Evolutionary conservation across 2,797 vertebrate genomes (phyloP), one percentile per base, ranked within the genome.

Genomic region (Vireo griseus): DNA sequence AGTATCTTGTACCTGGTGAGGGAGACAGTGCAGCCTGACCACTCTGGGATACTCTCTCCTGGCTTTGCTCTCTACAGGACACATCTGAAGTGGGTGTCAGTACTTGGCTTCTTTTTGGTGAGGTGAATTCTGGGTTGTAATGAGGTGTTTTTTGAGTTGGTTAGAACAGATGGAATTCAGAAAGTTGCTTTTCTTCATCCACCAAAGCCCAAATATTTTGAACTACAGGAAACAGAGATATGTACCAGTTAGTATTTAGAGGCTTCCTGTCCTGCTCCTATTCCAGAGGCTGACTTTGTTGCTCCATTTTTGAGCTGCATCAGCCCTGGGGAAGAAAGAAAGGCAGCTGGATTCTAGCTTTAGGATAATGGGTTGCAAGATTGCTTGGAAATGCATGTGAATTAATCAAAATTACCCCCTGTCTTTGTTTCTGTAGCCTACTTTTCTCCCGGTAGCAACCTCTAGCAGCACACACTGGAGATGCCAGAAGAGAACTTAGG

Each of bases 371-470:
- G 9, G 17, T 87, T 91, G 52, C 42, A 77, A 37, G 40, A 54
- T 83, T 78, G 33, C 63, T 62, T 4, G 4, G 72, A 89, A 92
- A 87, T 80, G 21, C 16, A 21, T 42, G 21, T 66, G 29, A 78
- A 92, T 91, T 77, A 85, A 85, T 82, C n/a, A 93, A 78, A 91
- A 84, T 87, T 85, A 75, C 10, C 39, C 13, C 25, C 57, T 78
- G n/a, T 45, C 21, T 92, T 93, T 79, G 67, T 94, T 89, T 81
- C 28, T 5, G 6, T 90, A 81, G 69, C 82, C n/a, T 13, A 31
- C 31, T 90, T 83, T 86, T 86, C 50, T 93, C 84, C 78, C 84
- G 90, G 31, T 81, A 81, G 37, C 54, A 91, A 10, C 16, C 62
- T 84, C 39, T 83, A 55, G 58, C 48, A 55, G 58, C 44, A 55